A percentile compares a stretch with the other conserved stretches of the same genome.
phyloP scores from a whole-genome alignment of 1,140 invertebrate species.

The Coenobita brevimanus region DNA sequence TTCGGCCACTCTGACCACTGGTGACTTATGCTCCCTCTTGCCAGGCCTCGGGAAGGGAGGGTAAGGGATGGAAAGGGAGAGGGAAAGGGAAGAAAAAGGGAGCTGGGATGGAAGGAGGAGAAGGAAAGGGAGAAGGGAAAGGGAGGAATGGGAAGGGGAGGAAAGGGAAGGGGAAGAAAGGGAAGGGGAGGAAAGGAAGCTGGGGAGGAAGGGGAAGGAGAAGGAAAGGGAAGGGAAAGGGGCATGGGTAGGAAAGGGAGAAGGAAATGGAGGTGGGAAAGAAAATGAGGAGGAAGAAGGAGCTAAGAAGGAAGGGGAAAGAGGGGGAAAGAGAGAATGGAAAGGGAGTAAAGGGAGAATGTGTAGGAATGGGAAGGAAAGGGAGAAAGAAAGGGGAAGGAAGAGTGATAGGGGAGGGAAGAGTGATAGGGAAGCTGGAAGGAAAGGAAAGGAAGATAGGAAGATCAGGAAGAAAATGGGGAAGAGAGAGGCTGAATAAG shows the following conservation, averaged over 20 bases:
- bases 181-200: background rate
- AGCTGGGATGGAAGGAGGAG: background rate
- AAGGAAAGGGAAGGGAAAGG: background rate
- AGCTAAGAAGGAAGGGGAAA: background rate
- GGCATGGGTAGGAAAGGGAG: background rate
- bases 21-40: constrained; percentile 14
- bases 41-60: background rate
- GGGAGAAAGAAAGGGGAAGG: too few species aligned
- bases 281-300: background rate
- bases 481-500: too few species aligned
- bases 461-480: too few species aligned
- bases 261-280: background rate
- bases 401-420: too few species aligned
- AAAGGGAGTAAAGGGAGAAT: too few species aligned
- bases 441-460: too few species aligned
- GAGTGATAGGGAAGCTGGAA: too few species aligned
- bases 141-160: background rate
- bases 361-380: too few species aligned
- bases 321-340: constrained; percentile 7
- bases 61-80: background rate
- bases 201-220: background rate
- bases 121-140: background rate
- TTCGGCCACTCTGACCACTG: constrained; percentile 21
- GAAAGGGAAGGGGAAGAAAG: background rate
- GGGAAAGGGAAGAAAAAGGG: constrained; percentile 4